Base-by-base conservation (phyloP, 1,140 invertebrate species). In the Cyphomyrmex costatus region DNA sequence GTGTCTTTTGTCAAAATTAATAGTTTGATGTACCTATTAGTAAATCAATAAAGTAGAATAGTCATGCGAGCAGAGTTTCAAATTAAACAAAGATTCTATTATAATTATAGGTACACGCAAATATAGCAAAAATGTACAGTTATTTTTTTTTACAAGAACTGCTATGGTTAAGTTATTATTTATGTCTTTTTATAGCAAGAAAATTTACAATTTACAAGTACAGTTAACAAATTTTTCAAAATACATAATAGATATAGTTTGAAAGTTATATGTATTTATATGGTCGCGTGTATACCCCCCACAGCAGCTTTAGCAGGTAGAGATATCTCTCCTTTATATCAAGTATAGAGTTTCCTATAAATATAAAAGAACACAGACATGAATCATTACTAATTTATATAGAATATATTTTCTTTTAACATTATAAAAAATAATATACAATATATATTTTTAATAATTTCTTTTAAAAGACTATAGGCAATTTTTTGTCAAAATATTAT, bases 241-340 rank as follows among this genome's bases (percentile, higher is more conserved):
- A 33, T 49, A 46, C 8, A 33, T 63, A n/a, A 16, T 12, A 42
- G 8, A 0, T 42, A 19, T 51, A 33, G 2, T 19, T 53, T 10
- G 27, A 6, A 36, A 21, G 14, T 12, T 24, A 19, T 24, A 19
- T 24, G 3, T 65, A 24, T 42, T 68, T 12, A 56, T 21, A 36
- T 2, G 7, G 73, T 12, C 7, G 46, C 36, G 4, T 53, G 53
- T 24, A 85, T n/a, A n/a, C n/a, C n/a, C n/a, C n/a, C 36, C 21
- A 85, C 5, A 33, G 61, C n/a, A 42, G 61, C 74, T 21, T 79
- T 85, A 4, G 21, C 24, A 46, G 51, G 61, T 58, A 85, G 36
- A 63, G 3, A 12, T 66, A 85, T 65, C 19, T 65, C 19, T 33
- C 6, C 2, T 12, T 66, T 1, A 21, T 4, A 0, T 16, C 1